These are phyloP conservation scores for Scomberomorus guttatus DNA, from an alignment of 2,797 vertebrate species.

Conservation along the genomic window DNA sequence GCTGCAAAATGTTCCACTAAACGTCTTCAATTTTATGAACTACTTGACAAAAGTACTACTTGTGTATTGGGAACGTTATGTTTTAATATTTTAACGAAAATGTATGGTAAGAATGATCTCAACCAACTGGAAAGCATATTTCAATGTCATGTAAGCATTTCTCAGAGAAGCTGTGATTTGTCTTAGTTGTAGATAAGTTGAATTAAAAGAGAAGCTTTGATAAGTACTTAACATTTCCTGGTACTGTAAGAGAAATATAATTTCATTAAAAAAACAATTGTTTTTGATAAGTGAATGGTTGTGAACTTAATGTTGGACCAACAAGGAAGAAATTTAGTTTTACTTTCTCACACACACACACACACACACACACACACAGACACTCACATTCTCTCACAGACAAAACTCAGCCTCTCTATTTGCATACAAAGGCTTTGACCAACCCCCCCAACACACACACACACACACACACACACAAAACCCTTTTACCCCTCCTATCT, in stretches of 20 bases:
- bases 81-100: too few species aligned
- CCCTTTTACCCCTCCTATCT: slow-evolving; percentile 49
- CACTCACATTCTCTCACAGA: slow-evolving; percentile 41
- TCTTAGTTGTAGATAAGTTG: too few species aligned
- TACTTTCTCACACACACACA: not conserved
- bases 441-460: slow-evolving; percentile 13
- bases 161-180: too few species aligned
- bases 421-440: slow-evolving; percentile 69
- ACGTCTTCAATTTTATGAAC: slow-evolving; percentile 15
- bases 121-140: too few species aligned
- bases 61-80: not conserved
- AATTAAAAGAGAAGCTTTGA: too few species aligned
- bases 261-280: not conserved
- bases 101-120: too few species aligned
- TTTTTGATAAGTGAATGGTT: not conserved
- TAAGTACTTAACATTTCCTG: not conserved
- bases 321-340: slow-evolving; percentile 12
- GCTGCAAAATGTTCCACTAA: slow-evolving; percentile 9
- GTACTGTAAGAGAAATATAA: not conserved
- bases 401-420: slow-evolving; percentile 48
- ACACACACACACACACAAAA: slow-evolving; percentile 18
- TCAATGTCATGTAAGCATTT: too few species aligned
- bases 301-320: slow-evolving; percentile 8
- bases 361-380: not conserved
- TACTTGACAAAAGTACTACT: not conserved